These are phyloP conservation scores for Drosophila aldrichi DNA, from an alignment of 2,888 invertebrate genomes.

Conservation along the genomic window DNA sequence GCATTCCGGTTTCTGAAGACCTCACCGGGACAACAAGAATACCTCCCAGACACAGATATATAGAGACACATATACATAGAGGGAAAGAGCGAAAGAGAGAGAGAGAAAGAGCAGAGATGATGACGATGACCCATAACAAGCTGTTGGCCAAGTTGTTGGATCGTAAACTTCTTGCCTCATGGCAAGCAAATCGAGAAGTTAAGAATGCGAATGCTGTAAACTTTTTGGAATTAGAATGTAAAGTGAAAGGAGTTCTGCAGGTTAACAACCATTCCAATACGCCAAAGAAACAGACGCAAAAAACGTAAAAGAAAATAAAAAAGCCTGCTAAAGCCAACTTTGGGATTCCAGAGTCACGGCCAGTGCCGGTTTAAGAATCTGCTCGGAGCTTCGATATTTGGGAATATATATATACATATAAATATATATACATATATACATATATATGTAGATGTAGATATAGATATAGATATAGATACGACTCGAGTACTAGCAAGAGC, in stretches of 20 bases:
- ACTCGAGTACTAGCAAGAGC: no score
- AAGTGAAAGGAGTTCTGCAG: slow-evolving; percentile 80
- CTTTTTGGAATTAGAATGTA: slow-evolving; percentile 76
- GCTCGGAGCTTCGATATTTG: neutral
- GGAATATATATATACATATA: no score
- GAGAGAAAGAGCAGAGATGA: slow-evolving; percentile 11
- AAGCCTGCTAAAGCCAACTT: slow-evolving; percentile 5
- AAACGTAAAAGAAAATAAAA: neutral
- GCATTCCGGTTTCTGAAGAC: slow-evolving; percentile 55
- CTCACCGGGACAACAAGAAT: slow-evolving; percentile 39
- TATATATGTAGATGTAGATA: no score
- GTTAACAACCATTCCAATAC: slow-evolving; percentile 63
- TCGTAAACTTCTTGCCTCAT: slow-evolving; percentile 52
- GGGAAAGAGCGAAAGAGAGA: neutral
- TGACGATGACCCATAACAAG: slow-evolving; percentile 57
- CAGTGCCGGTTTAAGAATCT: slow-evolving; percentile 22
- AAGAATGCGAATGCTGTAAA: slow-evolving; percentile 75
- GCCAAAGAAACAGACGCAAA: neutral
- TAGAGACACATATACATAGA: neutral
- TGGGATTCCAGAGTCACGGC: slow-evolving; percentile 21
- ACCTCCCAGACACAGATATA: slow-evolving; percentile 16
- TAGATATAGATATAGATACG: no score
- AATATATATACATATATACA: no score
- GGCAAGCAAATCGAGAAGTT: slow-evolving; percentile 46
- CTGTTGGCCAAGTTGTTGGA: slow-evolving; percentile 34